These are phyloP conservation scores for Neomonachus schauinslandi DNA, from an alignment of 2,113 vertebrate genomes.

Conservation along the genomic window DNA sequence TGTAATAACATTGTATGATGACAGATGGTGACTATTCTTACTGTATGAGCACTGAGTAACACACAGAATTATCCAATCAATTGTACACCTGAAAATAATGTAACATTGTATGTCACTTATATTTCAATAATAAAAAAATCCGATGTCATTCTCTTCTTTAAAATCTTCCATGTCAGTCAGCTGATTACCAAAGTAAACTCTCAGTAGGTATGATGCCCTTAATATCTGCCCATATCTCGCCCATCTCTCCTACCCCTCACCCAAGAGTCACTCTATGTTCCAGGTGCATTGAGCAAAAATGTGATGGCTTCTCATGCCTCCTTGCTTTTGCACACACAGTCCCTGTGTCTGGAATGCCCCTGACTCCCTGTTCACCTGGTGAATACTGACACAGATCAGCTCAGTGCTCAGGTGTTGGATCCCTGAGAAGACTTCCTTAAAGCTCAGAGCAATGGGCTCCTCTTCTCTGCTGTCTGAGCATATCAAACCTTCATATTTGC, in stretches of 20 bases:
- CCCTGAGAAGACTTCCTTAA: neutral
- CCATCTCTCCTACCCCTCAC: neutral
- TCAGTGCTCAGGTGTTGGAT: neutral
- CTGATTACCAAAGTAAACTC: neutral
- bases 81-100: neutral
- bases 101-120: neutral
- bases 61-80: neutral
- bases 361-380: neutral
- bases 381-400: neutral
- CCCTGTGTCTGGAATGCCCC: neutral
- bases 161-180: neutral
- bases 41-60: neutral
- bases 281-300: neutral
- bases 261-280: neutral
- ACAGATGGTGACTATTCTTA: neutral
- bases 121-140: neutral
- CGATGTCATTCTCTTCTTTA: conserved; percentile 15
- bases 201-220: neutral
- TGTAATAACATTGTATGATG: neutral
- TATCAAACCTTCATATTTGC: neutral
- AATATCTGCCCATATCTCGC: neutral
- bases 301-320: neutral
- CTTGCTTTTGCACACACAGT: neutral
- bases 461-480: neutral
- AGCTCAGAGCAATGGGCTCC: neutral